Evolutionary conservation across 2,113 vertebrate species (phyloP).

Genomic region (Seriola dumerili): DNA sequence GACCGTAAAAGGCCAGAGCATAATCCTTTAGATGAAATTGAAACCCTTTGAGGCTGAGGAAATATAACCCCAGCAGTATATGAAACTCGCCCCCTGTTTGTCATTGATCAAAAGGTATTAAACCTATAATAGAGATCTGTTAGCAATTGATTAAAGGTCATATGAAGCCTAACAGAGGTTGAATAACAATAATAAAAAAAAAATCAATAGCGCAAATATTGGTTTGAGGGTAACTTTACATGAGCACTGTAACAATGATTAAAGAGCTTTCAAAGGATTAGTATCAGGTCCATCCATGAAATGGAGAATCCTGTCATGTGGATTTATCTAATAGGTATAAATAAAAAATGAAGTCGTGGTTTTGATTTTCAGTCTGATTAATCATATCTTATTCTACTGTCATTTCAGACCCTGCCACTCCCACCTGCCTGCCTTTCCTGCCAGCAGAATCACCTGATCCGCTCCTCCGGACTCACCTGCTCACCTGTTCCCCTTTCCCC

Average conservation of each 20-base stretch:
- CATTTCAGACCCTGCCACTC: no score
- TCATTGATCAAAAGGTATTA: slow-evolving; percentile 75
- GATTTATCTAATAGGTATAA: slow-evolving; percentile 31
- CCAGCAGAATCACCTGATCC: no score
- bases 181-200: slow-evolving; percentile 64
- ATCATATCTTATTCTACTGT: no score
- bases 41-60: slow-evolving; percentile 59
- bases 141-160: slow-evolving; percentile 74
- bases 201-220: slow-evolving; percentile 63
- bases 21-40: slow-evolving; percentile 73
- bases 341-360: slow-evolving; percentile 6
- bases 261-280: slow-evolving; percentile 47
- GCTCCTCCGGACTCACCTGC: no score
- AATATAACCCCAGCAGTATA: slow-evolving; percentile 61
- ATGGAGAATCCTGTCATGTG: slow-evolving; percentile 37
- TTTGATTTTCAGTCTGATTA: neutral
- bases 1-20: slow-evolving; percentile 49
- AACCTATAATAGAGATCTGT: slow-evolving; percentile 68
- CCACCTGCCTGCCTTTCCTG: no score
- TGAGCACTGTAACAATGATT: slow-evolving; percentile 61
- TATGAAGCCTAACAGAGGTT: slow-evolving; percentile 63
- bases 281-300: slow-evolving; percentile 40
- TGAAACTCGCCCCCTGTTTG: slow-evolving; percentile 48
- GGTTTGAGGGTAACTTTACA: slow-evolving; percentile 51
- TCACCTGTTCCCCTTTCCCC: no score